Conservation (phyloP, 2,888 invertebrate species). For the Phymatocera aterrima region DNA sequence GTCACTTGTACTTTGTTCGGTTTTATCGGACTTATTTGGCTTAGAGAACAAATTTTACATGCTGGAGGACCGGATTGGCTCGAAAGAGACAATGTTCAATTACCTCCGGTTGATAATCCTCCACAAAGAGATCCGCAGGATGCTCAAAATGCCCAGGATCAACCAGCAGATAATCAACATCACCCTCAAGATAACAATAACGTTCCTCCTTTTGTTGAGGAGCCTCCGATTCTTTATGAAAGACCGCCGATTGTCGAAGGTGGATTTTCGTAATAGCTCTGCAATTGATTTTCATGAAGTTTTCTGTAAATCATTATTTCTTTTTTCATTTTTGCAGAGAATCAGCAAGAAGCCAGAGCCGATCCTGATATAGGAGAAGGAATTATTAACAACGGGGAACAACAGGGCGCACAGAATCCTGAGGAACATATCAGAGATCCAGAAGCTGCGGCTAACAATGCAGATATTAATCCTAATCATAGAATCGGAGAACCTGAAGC, state of each 20-base stretch:
- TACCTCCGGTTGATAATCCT: constrained; percentile 76
- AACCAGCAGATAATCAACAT: constrained; percentile 57
- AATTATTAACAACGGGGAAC: constrained; percentile 17
- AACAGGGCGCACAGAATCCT: background rate
- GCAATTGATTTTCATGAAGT: too few species aligned
- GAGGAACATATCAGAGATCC: constrained; percentile 52
- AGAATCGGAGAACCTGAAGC: constrained; percentile 64
- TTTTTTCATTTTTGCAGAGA: background rate
- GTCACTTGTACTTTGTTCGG: constrained; percentile 97
- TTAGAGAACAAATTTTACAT: constrained; percentile 97
- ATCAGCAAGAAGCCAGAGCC: constrained; percentile 7
- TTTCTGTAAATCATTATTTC: too few species aligned
- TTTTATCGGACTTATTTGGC: constrained; percentile 98
- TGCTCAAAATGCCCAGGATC: constrained; percentile 57
- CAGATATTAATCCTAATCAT: constrained; percentile 75
- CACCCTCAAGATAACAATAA: constrained; percentile 72
- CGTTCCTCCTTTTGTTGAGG: constrained; percentile 70
- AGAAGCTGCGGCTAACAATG: constrained; percentile 53
- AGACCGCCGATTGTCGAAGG: constrained; percentile 65
- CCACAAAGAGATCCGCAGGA: constrained; percentile 72
- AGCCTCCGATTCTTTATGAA: constrained; percentile 65
- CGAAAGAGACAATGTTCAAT: constrained; percentile 80
- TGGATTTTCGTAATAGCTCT: too few species aligned
- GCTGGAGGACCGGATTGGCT: constrained; percentile 99
- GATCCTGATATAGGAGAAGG: constrained; percentile 22